Evolutionary conservation across 2,797 vertebrate genomes (phyloP).

Genomic region (Aeoliscus strigatus): DNA sequence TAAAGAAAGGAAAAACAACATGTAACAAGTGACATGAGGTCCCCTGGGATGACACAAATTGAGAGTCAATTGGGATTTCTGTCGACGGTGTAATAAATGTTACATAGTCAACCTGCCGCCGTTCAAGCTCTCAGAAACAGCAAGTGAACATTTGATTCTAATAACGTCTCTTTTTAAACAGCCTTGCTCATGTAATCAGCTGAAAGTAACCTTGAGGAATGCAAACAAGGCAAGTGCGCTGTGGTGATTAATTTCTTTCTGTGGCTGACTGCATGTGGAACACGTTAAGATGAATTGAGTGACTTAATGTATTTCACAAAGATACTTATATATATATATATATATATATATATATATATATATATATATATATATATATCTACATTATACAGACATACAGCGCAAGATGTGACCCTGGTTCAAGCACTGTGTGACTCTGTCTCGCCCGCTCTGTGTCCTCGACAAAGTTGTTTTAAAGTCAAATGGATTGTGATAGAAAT

Average conservation of each 20-base stretch:
- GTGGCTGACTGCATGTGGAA: slow-evolving; percentile 43
- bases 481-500: slow-evolving; percentile 75
- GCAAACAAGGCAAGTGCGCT: slow-evolving; percentile 43
- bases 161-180: slow-evolving; percentile 12
- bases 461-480: slow-evolving; percentile 78
- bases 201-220: slow-evolving; percentile 58
- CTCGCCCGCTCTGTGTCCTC: slow-evolving; percentile 27
- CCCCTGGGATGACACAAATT: slow-evolving; percentile 28
- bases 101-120: slow-evolving; percentile 1
- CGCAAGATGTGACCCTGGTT: too few relatives aligned
- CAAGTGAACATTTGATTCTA: slow-evolving; percentile 21
- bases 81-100: slow-evolving; percentile 8
- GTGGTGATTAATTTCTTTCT: slow-evolving; percentile 61
- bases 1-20: too few relatives aligned
- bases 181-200: slow-evolving; percentile 41
- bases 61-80: slow-evolving; percentile 22
- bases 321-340: not conserved
- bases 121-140: slow-evolving; percentile 7
- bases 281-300: slow-evolving; percentile 54
- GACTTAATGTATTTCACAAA: slow-evolving; percentile 46
- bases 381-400: too few relatives aligned
- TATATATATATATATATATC: too few relatives aligned
- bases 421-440: too few relatives aligned
- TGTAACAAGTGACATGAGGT: too few relatives aligned
- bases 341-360: too few relatives aligned